phyloP scores from a whole-genome alignment of 2,888 invertebrate species.

The Clistopyga incitator region DNA sequence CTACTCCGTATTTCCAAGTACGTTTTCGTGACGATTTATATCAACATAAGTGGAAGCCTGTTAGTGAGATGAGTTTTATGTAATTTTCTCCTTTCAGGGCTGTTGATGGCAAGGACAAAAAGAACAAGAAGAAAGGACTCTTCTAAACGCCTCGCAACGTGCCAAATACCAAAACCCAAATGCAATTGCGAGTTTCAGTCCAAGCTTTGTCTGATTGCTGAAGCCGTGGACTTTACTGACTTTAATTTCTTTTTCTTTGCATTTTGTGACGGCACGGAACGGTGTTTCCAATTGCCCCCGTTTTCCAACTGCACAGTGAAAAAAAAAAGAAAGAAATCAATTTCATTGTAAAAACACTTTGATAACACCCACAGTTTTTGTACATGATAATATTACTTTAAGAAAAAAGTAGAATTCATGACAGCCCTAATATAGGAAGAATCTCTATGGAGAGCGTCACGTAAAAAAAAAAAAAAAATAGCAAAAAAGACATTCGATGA shows the following conservation, averaged over 20 bases:
- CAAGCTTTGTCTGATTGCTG: constrained; percentile 49
- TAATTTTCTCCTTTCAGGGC: constrained; percentile 87
- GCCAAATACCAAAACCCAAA: constrained; percentile 64
- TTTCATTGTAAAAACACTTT: constrained; percentile 67
- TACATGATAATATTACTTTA: constrained; percentile 66
- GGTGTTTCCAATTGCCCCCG: constrained; percentile 26
- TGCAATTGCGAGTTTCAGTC: constrained; percentile 52
- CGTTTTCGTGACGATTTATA: constrained; percentile 12
- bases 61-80: constrained; percentile 63
- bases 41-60: constrained; percentile 20
- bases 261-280: constrained; percentile 45
- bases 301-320: constrained; percentile 56
- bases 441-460: neutral
- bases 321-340: constrained; percentile 46
- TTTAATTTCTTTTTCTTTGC: constrained; percentile 24
- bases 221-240: constrained; percentile 53
- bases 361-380: constrained; percentile 62
- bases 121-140: constrained; percentile 95
- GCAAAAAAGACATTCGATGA: constrained; percentile 18
- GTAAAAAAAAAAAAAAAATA: constrained; percentile 20
- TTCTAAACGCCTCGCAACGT: constrained; percentile 87
- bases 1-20: neutral
- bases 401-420: constrained; percentile 42
- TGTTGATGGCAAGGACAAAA: constrained; percentile 94
- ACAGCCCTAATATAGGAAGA: constrained; percentile 39